These are phyloP conservation scores for Ischnus inquisitorius DNA, from an alignment of 2,888 invertebrate species.

Conservation along the genomic window DNA sequence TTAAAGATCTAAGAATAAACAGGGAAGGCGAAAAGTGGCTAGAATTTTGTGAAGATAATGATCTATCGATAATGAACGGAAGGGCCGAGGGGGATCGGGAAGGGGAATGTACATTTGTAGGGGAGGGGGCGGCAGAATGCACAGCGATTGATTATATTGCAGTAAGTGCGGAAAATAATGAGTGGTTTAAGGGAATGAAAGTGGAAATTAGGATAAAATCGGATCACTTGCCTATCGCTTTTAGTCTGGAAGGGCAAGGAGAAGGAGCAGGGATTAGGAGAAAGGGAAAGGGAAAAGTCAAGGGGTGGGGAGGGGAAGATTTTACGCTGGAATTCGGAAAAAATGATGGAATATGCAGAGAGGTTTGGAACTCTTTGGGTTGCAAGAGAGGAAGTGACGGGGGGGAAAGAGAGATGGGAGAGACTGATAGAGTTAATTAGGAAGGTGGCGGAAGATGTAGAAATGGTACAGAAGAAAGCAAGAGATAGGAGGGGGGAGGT, in stretches of 20 bases:
- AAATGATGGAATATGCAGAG: not conserved
- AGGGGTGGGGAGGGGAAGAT: not conserved
- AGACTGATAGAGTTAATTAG: constrained; percentile 4
- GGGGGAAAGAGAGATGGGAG: constrained; percentile 26
- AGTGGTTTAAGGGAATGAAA: not conserved
- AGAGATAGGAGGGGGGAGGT: too few species aligned
- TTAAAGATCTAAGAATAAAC: constrained; percentile 20
- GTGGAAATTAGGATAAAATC: constrained; percentile 32
- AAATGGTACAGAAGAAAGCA: not conserved
- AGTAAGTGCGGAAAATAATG: constrained; percentile 5
- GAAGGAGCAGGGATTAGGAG: not conserved
- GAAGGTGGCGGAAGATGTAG: constrained; percentile 3
- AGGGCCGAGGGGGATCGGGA: constrained; percentile 26
- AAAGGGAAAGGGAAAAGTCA: not conserved
- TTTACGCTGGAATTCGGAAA: not conserved
- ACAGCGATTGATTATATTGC: constrained; percentile 44
- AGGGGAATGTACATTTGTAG: constrained; percentile 7
- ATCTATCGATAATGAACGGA: constrained; percentile 19
- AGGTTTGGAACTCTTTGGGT: not conserved
- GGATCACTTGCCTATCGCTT: constrained; percentile 27
- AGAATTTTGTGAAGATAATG: constrained; percentile 22
- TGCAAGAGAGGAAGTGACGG: not conserved
- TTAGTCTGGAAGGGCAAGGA: not conserved
- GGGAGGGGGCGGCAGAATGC: constrained; percentile 8
- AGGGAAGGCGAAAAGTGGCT: constrained; percentile 17